Evolutionary conservation across 2,888 invertebrate genomes (phyloP).

Genomic region (Hirtodrosophila confusa): DNA sequence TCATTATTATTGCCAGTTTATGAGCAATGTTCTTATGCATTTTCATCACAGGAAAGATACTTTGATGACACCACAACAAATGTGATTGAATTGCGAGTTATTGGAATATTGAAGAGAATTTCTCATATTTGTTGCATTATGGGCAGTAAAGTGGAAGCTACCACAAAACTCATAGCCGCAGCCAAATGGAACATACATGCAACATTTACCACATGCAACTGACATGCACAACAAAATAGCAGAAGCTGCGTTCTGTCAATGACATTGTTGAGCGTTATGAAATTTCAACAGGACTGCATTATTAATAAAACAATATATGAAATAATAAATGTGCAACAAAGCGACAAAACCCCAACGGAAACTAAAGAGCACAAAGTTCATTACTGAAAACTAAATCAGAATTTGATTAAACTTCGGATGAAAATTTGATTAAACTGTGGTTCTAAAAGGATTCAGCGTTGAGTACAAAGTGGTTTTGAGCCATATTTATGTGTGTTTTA

Average conservation of each 20-base stretch:
- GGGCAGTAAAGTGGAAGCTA: constrained; percentile 19
- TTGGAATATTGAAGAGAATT: too few relatives aligned
- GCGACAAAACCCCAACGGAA: constrained; percentile 29
- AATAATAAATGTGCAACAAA: constrained; percentile 61
- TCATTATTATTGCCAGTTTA: too few relatives aligned
- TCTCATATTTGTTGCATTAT: background rate
- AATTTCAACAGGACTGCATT: constrained; percentile 65
- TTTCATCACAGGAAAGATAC: too few relatives aligned
- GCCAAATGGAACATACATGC: constrained; percentile 26
- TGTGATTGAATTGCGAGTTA: too few relatives aligned
- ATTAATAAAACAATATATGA: constrained; percentile 61
- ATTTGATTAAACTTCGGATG: too few relatives aligned
- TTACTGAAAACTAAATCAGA: background rate
- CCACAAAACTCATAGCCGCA: constrained; percentile 37
- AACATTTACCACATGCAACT: constrained; percentile 15
- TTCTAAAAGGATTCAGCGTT: too few relatives aligned
- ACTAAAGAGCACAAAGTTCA: constrained; percentile 11
- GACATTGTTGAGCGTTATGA: constrained; percentile 59
- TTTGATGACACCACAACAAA: too few relatives aligned
- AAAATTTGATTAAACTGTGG: too few relatives aligned
- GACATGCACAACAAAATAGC: too few relatives aligned
- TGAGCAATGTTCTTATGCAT: too few relatives aligned
- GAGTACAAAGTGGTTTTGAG: too few relatives aligned
- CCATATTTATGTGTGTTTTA: too few relatives aligned
- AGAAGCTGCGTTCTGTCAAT: constrained; percentile 21